A percentile compares a stretch with the other conserved stretches of the same genome.
phyloP scores from a whole-genome alignment of 2,888 invertebrate genomes.

The Heteromurus nitidus region DNA sequence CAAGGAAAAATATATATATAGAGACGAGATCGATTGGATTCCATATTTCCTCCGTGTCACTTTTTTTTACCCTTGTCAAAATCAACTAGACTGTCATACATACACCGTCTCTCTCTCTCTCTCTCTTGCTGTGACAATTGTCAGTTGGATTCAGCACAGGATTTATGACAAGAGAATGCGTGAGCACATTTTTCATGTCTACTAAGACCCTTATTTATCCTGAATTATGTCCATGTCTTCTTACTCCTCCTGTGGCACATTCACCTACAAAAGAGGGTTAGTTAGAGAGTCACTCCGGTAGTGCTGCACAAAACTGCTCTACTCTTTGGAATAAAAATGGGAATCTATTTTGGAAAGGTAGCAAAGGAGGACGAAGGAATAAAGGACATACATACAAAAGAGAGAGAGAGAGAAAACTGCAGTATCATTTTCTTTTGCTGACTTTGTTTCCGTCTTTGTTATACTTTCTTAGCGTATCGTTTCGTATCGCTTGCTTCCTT shows the following conservation, averaged over 20 bases:
- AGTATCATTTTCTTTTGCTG: conserved; percentile 29
- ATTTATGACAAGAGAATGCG: conserved; percentile 67
- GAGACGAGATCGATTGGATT: conserved; percentile 51
- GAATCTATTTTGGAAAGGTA: conserved; percentile 26
- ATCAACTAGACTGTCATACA: conserved; percentile 47
- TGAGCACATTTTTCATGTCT: conserved; percentile 69
- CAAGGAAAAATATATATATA: background rate
- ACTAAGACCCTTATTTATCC: conserved; percentile 65
- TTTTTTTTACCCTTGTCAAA: conserved; percentile 52
- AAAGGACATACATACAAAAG: background rate
- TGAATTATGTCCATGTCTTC: conserved; percentile 62
- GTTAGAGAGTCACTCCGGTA: conserved; percentile 32
- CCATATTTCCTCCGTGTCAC: conserved; percentile 38
- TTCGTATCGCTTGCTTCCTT: background rate
- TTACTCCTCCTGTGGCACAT: conserved; percentile 24
- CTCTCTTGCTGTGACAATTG: conserved; percentile 48
- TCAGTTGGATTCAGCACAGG: conserved; percentile 55
- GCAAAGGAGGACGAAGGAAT: conserved; percentile 5
- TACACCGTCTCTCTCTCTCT: conserved; percentile 16
- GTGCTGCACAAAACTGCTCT: conserved; percentile 20
- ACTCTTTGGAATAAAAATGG: conserved; percentile 12
- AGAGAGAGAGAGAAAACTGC: background rate
- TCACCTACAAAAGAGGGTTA: conserved; percentile 33
- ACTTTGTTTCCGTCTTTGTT: conserved; percentile 41
- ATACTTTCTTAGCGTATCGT: conserved; percentile 14